Conservation (phyloP, 53 echinoderm and acorn worm species). For the Actinopyga echinites region DNA sequence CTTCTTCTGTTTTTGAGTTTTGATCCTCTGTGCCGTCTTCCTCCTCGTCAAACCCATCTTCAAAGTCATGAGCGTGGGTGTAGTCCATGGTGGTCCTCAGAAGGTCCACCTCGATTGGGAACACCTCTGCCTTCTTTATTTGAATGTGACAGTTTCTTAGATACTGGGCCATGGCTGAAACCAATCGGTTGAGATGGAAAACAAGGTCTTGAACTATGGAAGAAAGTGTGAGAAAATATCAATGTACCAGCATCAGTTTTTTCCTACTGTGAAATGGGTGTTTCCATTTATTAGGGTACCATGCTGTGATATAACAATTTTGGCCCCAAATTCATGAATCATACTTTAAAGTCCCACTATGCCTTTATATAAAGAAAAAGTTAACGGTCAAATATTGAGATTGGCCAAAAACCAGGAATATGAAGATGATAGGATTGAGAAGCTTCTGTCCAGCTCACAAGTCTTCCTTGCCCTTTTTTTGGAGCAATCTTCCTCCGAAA, state of each 20-base stretch:
- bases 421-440: too few relatives aligned
- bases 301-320: too few relatives aligned
- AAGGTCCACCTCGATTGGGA: conserved; percentile 95
- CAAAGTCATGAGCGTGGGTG: conserved; percentile 67
- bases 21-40: conserved; percentile 49
- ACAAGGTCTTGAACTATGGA: conserved; percentile 93
- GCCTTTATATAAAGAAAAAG: too few relatives aligned
- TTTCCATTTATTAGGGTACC: too few relatives aligned
- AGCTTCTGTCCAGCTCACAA: too few relatives aligned
- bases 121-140: conserved; percentile 90
- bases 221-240: background rate
- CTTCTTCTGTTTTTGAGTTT: background rate
- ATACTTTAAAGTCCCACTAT: too few relatives aligned
- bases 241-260: background rate
- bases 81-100: conserved; percentile 92
- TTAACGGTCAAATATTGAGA: too few relatives aligned
- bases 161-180: conserved; percentile 91
- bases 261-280: too few relatives aligned
- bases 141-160: conserved; percentile 92
- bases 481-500: too few relatives aligned
- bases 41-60: conserved; percentile 76
- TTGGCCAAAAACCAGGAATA: too few relatives aligned
- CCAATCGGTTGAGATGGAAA: conserved; percentile 90
- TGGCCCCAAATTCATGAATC: too few relatives aligned
- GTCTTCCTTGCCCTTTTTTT: too few relatives aligned